phyloP scores from a whole-genome alignment of 2,113 vertebrate species.

The Sinocyclocheilus anophthalmus region DNA sequence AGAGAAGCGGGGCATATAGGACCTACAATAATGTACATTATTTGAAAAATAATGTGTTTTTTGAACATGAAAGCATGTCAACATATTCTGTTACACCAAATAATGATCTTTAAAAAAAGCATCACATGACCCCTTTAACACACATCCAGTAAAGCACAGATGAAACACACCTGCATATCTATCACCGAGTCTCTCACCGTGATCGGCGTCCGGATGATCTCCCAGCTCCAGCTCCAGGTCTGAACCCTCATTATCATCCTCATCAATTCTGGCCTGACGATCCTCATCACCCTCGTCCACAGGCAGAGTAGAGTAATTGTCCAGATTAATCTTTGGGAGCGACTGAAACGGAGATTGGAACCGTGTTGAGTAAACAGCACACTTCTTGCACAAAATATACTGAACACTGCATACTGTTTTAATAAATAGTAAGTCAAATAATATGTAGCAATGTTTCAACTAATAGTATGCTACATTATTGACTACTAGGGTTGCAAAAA shows the following conservation, averaged over 20 bases:
- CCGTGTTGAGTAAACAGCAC: not conserved
- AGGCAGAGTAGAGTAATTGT: constrained; percentile 87
- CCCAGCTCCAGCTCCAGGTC: constrained; percentile 80
- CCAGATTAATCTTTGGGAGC: constrained; percentile 85
- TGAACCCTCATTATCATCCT: constrained; percentile 80
- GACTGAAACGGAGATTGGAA: constrained; percentile 65
- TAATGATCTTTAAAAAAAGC: no score
- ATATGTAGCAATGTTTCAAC: not conserved
- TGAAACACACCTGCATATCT: not conserved
- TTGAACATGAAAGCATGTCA: no score
- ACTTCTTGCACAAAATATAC: not conserved
- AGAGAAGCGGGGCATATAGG: no score
- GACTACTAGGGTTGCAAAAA: no score
- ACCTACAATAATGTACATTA: no score
- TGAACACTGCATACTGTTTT: not conserved
- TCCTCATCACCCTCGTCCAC: constrained; percentile 90
- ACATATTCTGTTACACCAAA: no score
- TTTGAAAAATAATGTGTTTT: no score
- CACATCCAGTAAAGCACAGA: not conserved
- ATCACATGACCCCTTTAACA: not conserved
- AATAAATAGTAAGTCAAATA: not conserved
- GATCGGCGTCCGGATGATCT: constrained; percentile 65
- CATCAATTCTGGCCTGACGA: constrained; percentile 80
- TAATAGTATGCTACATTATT: not conserved
- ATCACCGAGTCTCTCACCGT: not conserved